These are phyloP conservation scores for Hetaerina americana DNA, from an alignment of 1,140 invertebrate species.

Conservation along the genomic window DNA sequence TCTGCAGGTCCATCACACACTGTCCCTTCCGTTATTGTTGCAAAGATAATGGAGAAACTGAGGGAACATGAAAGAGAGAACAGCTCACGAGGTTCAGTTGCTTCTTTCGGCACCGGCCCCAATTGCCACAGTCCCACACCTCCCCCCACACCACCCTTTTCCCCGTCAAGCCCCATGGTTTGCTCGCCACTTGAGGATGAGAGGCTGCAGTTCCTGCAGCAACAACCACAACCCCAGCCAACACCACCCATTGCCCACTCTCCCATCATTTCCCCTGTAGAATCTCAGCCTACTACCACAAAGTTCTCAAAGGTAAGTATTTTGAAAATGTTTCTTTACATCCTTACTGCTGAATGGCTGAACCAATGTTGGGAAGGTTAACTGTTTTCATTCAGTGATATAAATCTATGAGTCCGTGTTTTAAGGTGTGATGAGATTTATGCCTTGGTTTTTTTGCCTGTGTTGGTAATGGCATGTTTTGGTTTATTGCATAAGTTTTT, in stretches of 20 bases:
- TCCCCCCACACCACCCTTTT: neutral
- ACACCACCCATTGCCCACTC: no score
- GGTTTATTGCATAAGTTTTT: no score
- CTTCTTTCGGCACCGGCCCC: slow-evolving; percentile 1
- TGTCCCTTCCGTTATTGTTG: slow-evolving; percentile 40
- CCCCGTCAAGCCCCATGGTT: neutral
- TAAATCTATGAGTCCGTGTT: no score
- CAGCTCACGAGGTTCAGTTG: neutral
- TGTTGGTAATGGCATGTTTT: no score
- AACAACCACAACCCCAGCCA: neutral
- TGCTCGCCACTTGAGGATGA: neutral
- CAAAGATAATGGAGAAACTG: slow-evolving; percentile 42
- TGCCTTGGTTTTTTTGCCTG: no score
- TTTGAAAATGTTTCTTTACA: no score
- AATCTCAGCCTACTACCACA: neutral
- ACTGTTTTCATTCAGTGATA: no score
- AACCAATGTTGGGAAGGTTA: no score
- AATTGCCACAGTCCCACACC: neutral
- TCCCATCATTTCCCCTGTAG: neutral
- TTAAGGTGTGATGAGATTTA: no score
- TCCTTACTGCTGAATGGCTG: no score
- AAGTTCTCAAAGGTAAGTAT: neutral
- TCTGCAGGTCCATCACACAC: slow-evolving; percentile 34
- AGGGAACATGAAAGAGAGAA: slow-evolving; percentile 34
- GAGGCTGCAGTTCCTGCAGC: neutral